phyloP scores from a whole-genome alignment of 1,140 invertebrate genomes.

The Eriocheir sinensis region DNA sequence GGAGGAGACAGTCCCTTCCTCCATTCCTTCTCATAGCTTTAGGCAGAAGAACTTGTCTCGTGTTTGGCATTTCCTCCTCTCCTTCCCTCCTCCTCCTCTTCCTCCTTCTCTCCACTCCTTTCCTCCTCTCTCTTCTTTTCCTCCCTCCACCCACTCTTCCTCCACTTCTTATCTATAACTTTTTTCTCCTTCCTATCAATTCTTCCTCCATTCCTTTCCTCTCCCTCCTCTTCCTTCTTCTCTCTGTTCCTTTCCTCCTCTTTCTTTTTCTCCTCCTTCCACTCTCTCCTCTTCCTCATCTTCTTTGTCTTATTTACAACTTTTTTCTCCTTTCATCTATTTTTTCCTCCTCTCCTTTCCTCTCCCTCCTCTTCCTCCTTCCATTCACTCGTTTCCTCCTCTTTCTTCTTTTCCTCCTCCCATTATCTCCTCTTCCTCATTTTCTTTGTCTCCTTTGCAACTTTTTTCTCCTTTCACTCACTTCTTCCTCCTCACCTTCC shows the following conservation, averaged over 20 bases:
- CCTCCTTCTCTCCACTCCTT: too few relatives aligned
- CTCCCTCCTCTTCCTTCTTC: not conserved
- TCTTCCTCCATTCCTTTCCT: not conserved
- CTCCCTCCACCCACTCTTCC: too few relatives aligned
- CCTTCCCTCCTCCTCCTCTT: not conserved
- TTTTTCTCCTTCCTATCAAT: not conserved
- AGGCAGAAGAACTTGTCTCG: too few relatives aligned
- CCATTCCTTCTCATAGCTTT: not conserved
- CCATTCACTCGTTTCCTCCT: not conserved
- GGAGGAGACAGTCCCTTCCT: not conserved
- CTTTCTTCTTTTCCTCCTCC: not conserved
- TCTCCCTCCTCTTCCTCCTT: not conserved
- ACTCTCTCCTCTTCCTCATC: not conserved
- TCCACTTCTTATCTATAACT: too few relatives aligned
- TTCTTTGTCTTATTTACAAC: not conserved
- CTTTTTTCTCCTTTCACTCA: not conserved
- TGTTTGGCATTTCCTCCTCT: constrained; percentile 3
- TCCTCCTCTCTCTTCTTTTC: too few relatives aligned
- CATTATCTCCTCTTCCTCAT: not conserved
- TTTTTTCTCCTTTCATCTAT: too few relatives aligned
- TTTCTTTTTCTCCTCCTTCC: not conserved
- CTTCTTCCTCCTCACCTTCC: not conserved
- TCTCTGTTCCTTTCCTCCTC: not conserved
- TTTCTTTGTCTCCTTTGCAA: not conserved
- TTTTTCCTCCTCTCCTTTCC: not conserved